These are phyloP conservation scores for Papilio gigon DNA, from an alignment of 2,888 invertebrate genomes.

Conservation along the genomic window DNA sequence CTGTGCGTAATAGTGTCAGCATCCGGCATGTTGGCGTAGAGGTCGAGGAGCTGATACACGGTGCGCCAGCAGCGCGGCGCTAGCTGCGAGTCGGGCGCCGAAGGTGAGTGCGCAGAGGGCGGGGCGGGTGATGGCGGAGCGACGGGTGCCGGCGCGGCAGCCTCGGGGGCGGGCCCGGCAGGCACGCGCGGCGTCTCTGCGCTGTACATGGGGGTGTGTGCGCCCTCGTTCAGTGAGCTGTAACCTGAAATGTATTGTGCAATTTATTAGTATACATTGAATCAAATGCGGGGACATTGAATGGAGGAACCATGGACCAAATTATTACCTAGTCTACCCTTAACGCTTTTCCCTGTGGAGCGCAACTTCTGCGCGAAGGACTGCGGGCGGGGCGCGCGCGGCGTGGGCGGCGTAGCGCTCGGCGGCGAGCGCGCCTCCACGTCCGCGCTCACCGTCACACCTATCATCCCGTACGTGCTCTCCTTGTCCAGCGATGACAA, in stretches of 20 bases:
- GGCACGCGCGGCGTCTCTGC: constrained; percentile 40
- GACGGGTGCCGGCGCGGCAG: constrained; percentile 37
- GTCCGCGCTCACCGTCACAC: constrained; percentile 43
- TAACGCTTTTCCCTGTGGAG: constrained; percentile 92
- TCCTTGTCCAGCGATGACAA: constrained; percentile 72
- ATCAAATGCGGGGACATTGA: not conserved
- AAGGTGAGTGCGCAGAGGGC: constrained; percentile 64
- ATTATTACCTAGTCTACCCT: constrained; percentile 82
- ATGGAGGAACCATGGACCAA: not conserved
- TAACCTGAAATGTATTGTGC: constrained; percentile 81
- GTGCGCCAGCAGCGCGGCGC: constrained; percentile 97
- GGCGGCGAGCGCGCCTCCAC: constrained; percentile 66
- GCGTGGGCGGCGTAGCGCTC: constrained; percentile 56
- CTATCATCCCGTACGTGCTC: constrained; percentile 60
- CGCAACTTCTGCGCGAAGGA: constrained; percentile 94
- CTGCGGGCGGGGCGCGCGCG: constrained; percentile 84
- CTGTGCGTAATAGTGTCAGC: constrained; percentile 94
- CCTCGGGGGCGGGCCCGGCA: constrained; percentile 39
- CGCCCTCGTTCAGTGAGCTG: constrained; percentile 90
- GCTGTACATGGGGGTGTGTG: constrained; percentile 85
- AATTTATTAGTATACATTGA: not conserved
- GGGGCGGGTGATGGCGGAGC: constrained; percentile 68
- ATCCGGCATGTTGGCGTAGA: constrained; percentile 97
- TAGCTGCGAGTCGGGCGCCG: constrained; percentile 57
- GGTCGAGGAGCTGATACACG: constrained; percentile 93